A percentile compares a stretch with the other conserved stretches of the same genome.
Evolutionary conservation across 2,113 vertebrate species (phyloP).

Genomic region (Bufo bufo): DNA sequence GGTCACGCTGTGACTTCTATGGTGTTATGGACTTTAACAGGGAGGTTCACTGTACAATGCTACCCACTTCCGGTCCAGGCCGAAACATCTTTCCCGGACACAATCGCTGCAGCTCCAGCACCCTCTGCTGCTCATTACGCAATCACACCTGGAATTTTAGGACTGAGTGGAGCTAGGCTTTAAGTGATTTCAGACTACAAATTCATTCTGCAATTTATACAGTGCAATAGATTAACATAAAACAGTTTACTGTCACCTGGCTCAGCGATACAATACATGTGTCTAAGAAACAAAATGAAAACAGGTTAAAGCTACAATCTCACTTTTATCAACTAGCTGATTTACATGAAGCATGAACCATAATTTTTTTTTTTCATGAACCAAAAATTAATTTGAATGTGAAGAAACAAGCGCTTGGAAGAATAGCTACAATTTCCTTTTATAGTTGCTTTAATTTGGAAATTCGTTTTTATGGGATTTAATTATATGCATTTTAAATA

Average conservation of each 20-base stretch:
- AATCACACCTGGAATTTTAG: background rate
- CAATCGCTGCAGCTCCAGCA: too few relatives aligned
- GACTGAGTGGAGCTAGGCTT: background rate
- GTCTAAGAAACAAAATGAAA: background rate
- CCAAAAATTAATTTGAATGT: constrained; percentile 1
- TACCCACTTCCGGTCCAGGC: too few relatives aligned
- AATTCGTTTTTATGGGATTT: constrained; percentile 1
- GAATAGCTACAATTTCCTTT: background rate
- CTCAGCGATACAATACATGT: background rate
- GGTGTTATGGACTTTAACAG: too few relatives aligned
- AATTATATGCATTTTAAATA: background rate
- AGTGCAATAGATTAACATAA: background rate
- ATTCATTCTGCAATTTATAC: background rate
- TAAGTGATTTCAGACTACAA: background rate
- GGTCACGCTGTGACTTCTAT: too few relatives aligned
- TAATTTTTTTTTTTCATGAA: background rate
- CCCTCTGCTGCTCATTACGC: too few relatives aligned
- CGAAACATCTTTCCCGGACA: too few relatives aligned
- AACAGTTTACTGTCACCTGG: constrained; percentile 4
- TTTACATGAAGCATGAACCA: background rate
- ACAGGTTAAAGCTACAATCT: background rate
- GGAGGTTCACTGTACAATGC: too few relatives aligned
- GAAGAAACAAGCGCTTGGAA: background rate
- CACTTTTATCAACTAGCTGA: background rate
- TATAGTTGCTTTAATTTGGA: constrained; percentile 1